Evolutionary conservation across 1,140 invertebrate genomes (phyloP).

Genomic region (Leptopilina boulardi): DNA sequence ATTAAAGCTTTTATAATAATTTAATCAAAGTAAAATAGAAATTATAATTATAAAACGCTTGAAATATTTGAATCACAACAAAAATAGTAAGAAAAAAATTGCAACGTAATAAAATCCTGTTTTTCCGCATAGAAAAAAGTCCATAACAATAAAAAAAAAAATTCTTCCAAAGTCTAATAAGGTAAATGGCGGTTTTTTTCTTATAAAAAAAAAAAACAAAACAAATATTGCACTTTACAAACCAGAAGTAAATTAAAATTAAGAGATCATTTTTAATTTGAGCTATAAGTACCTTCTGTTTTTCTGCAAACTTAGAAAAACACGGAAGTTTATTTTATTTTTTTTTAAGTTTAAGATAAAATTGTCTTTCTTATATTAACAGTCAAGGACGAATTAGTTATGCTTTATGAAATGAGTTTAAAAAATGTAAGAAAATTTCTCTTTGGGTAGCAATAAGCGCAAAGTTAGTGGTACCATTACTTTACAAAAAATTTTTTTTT

Average conservation of each 20-base stretch:
- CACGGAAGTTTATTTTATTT: background rate
- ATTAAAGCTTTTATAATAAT: background rate
- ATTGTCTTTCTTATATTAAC: background rate
- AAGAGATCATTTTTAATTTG: slow-evolving; percentile 5
- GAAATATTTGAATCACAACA: background rate
- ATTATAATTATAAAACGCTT: background rate
- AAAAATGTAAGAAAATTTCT: background rate
- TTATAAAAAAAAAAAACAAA: background rate
- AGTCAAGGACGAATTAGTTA: background rate
- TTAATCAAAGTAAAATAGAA: background rate
- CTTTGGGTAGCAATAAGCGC: background rate
- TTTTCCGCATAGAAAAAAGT: background rate
- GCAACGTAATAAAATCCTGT: background rate
- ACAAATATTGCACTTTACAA: background rate
- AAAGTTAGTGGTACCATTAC: background rate
- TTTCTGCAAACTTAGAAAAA: background rate
- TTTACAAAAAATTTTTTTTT: background rate
- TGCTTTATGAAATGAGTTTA: background rate
- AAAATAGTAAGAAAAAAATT: background rate
- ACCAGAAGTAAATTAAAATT: slow-evolving; percentile 10
- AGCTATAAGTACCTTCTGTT: background rate
- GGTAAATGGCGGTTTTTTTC: background rate
- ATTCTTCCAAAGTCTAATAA: background rate
- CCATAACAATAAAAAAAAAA: background rate
- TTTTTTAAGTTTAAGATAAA: background rate